phyloP scores from a whole-genome alignment of 2,113 vertebrate species.

The Xenopus laevis region DNA sequence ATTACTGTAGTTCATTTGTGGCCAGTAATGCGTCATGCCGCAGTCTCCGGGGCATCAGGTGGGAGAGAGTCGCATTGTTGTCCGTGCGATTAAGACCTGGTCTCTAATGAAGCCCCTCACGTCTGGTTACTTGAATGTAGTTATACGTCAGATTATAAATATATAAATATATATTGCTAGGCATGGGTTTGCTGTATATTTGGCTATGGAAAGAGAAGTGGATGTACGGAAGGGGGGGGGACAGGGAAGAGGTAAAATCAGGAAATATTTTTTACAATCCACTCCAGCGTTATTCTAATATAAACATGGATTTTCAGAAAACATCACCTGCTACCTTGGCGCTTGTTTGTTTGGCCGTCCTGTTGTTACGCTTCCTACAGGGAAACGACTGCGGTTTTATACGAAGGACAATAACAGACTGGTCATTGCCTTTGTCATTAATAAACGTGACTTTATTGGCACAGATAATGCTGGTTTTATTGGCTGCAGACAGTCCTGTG shows the following conservation, averaged over 20 bases:
- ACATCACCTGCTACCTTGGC: background rate
- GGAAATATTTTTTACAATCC: conserved; percentile 31
- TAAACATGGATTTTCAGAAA: conserved; percentile 18
- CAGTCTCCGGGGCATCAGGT: background rate
- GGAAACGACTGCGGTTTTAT: background rate
- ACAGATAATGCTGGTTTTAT: no score
- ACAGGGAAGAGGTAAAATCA: background rate
- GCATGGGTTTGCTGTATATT: conserved; percentile 71
- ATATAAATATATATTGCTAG: conserved; percentile 44
- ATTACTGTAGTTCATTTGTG: background rate
- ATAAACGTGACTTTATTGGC: no score
- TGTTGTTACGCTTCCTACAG: background rate
- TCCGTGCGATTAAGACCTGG: no score
- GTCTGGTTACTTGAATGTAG: conserved; percentile 80
- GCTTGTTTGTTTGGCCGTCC: background rate
- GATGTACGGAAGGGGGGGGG: conserved; percentile 26
- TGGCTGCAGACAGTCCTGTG: no score
- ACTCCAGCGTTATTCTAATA: conserved; percentile 27
- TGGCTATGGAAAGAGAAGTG: conserved; percentile 61
- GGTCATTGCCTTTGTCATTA: no score
- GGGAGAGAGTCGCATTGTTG: background rate
- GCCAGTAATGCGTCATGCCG: no score
- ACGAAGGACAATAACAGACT: no score
- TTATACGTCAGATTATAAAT: conserved; percentile 60
- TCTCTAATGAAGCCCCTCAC: conserved; percentile 65